These are phyloP conservation scores for Proterorhinus semilunaris DNA, from an alignment of 2,113 vertebrate genomes.

Conservation along the genomic window DNA sequence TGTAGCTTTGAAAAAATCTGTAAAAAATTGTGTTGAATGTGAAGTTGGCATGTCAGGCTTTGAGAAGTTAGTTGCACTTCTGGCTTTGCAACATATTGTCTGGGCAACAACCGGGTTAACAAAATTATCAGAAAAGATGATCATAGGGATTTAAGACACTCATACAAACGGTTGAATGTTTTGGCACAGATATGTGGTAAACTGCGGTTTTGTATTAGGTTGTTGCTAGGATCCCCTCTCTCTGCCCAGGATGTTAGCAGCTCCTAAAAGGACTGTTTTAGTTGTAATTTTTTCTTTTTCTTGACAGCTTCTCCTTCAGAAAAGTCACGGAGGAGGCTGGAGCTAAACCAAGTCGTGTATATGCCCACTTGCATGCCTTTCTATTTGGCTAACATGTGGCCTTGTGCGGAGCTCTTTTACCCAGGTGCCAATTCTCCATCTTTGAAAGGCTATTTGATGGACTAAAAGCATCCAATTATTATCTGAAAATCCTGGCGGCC, in stretches of 20 bases:
- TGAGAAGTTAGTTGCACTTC: too few species aligned
- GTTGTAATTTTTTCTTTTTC: conserved; percentile 33
- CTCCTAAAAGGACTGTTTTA: conserved; percentile 35
- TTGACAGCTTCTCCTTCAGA: conserved; percentile 27
- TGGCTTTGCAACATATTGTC: too few species aligned
- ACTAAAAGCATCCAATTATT: not conserved
- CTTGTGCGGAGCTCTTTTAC: not conserved
- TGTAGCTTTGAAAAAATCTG: not conserved
- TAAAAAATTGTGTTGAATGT: not conserved
- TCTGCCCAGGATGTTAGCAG: not conserved
- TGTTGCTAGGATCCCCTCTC: not conserved
- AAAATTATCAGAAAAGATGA: not conserved
- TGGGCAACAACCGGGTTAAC: not conserved
- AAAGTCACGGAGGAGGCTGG: not conserved
- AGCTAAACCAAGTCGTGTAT: conserved; percentile 4
- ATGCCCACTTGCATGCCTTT: too few species aligned
- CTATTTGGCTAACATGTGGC: too few species aligned
- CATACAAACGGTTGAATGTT: too few species aligned
- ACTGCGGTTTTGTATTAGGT: not conserved
- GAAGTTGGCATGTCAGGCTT: not conserved
- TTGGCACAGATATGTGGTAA: conserved; percentile 15
- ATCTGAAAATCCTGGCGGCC: not conserved
- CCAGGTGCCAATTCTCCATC: not conserved
- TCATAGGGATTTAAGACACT: too few species aligned
- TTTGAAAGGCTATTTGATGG: not conserved